Evolutionary conservation across 1,140 invertebrate genomes (phyloP), one percentile per base, ranked within the genome.

Genomic region (Drosophila repleta): DNA sequence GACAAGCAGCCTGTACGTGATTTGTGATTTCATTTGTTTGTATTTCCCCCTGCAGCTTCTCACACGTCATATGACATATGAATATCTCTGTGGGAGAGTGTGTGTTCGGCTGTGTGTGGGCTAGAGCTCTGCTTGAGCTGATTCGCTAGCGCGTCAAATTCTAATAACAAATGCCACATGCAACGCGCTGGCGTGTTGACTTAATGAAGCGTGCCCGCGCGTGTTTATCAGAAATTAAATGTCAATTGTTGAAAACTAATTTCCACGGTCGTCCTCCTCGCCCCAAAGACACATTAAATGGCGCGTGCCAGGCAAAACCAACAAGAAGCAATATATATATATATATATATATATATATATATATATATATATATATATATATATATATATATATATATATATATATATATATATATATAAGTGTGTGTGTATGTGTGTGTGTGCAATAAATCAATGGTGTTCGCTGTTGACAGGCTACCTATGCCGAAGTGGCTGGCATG

Each of bases 221-320:
- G 80, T 89, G 85, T 81, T 89, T 89, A 89, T 89, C 85, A 89
- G 74, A 89, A 89, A 89, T 89, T 89, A 89, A 89, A 89, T 89
- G 84, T 84, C 84, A 89, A 89, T 89, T 89, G 85, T 88, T 89
- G 77, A 81, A 85, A 85, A 85, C 82, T 87, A 85, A 85, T 85
- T 85, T 85, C 66, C 66, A 72, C 66, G 66, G 74, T 35, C 68
- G 46, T 39, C 37, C 29, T 39, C 10, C 6, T 13, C 45, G 18
- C 32, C 21, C 20, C 4, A 17, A 32, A 37, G 48, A 60, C 69
- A 66, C 70, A 80, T 77, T 81, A 65, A 85, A 81, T 85, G 82
- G 74, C 77, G 82, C 82, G 77, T 85, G 82, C 66, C 82, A 56
- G 32, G 62, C 48, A 52, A 79, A 72, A 41, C 43, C 37, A 39